A percentile compares a stretch with the other conserved stretches of the same genome.
Conservation (phyloP, 1,140 invertebrate species). For the Papilio aristodemus region DNA sequence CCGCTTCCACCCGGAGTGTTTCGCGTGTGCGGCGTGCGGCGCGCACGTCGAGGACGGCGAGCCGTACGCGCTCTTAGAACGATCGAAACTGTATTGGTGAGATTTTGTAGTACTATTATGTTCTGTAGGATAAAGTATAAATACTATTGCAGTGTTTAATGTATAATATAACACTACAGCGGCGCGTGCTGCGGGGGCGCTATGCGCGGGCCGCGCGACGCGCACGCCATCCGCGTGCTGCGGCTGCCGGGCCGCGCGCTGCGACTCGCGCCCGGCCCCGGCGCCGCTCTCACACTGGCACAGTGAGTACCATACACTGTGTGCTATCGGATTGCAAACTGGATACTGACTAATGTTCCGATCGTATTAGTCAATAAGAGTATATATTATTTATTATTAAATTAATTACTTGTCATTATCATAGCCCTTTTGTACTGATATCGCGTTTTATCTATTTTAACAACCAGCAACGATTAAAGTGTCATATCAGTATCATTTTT, state of each 20-base stretch:
- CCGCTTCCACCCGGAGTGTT: slow-evolving; percentile 97
- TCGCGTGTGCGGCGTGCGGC: slow-evolving; percentile 91
- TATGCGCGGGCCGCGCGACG: slow-evolving; percentile 34
- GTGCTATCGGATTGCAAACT: too few relatives aligned
- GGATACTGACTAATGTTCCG: too few relatives aligned
- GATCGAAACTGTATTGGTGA: slow-evolving; percentile 93
- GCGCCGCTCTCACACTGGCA: slow-evolving; percentile 45
- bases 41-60: slow-evolving; percentile 95
- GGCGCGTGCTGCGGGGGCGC: slow-evolving; percentile 48
- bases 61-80: slow-evolving; percentile 93
- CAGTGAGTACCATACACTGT: slow-evolving; percentile 52
- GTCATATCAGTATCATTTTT: not conserved
- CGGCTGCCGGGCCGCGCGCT: slow-evolving; percentile 49
- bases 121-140: too few relatives aligned
- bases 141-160: too few relatives aligned
- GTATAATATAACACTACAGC: slow-evolving; percentile 40
- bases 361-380: too few relatives aligned
- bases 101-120: not conserved
- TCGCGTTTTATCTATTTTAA: too few relatives aligned
- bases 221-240: slow-evolving; percentile 60
- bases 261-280: slow-evolving; percentile 37
- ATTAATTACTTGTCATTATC: too few relatives aligned
- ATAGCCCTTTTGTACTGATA: too few relatives aligned
- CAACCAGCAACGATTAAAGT: too few relatives aligned
- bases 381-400: not conserved